phyloP scores from a whole-genome alignment of 2,888 invertebrate genomes.

The Nebria salina region DNA sequence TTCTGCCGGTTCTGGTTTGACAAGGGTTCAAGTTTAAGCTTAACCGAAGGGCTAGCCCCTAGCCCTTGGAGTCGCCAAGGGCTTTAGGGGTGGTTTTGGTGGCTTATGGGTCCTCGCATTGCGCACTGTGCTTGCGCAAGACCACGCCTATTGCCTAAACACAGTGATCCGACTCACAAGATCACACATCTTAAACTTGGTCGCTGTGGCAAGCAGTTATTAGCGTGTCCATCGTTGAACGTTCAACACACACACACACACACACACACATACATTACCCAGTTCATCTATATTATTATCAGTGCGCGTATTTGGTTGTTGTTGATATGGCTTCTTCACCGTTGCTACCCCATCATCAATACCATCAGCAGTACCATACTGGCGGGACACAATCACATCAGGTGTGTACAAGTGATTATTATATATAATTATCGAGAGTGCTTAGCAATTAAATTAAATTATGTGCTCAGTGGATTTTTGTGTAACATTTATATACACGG shows the following conservation, averaged over 20 bases:
- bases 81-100: constrained; percentile 49
- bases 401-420: constrained; percentile 56
- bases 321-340: constrained; percentile 51
- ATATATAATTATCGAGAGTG: constrained; percentile 10
- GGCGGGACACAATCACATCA: constrained; percentile 59
- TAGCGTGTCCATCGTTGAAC: constrained; percentile 56
- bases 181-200: constrained; percentile 53
- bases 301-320: constrained; percentile 60
- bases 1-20: neutral
- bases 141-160: constrained; percentile 55
- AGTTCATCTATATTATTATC: constrained; percentile 50
- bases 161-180: constrained; percentile 52
- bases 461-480: neutral
- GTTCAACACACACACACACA: constrained; percentile 5
- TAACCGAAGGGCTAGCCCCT: neutral
- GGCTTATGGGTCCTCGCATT: constrained; percentile 54
- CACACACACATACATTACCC: neutral
- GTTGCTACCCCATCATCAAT: constrained; percentile 49
- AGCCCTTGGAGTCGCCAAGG: neutral
- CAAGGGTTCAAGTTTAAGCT: neutral
- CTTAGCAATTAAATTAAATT: neutral
- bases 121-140: constrained; percentile 59
- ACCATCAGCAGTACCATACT: constrained; percentile 58
- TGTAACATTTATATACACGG: neutral
- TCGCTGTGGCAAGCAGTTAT: constrained; percentile 60